A percentile compares a stretch with the other conserved stretches of the same genome.
phyloP scores from a whole-genome alignment of 2,113 vertebrate species.

The Myanophis thanlyinensis region DNA sequence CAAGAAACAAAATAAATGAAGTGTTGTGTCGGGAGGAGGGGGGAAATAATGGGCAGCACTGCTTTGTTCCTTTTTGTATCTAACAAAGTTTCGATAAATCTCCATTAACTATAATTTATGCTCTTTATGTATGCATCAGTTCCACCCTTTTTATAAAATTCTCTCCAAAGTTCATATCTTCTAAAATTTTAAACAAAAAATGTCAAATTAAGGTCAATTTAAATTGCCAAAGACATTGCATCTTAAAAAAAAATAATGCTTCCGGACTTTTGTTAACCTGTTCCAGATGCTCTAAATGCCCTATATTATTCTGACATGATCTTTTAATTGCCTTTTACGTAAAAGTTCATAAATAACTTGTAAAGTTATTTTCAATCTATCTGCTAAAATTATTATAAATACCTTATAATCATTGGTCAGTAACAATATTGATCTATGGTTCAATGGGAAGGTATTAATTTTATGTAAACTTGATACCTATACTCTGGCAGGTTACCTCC shows the following conservation, averaged over 20 bases:
- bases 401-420: not conserved
- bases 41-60: not conserved
- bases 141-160: not conserved
- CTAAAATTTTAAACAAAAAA: not conserved
- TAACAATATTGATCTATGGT: not conserved
- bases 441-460: not conserved
- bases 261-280: not conserved
- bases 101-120: not conserved
- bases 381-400: not conserved
- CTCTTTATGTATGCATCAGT: not conserved
- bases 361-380: not conserved
- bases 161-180: not conserved
- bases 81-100: not conserved
- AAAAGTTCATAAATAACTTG: not conserved
- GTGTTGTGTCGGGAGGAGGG: no score
- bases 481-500: not conserved
- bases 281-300: not conserved
- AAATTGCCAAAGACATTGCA: not conserved
- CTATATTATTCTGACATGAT: not conserved
- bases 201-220: not conserved
- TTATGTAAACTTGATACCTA: not conserved
- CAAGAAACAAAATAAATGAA: not conserved
- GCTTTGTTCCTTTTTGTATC: not conserved
- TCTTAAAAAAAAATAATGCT: not conserved
- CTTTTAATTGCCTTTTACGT: not conserved